A percentile compares a stretch with the other conserved stretches of the same genome.
These are phyloP conservation scores for Philereme vetulata DNA, from an alignment of 2,888 invertebrate species.

Conservation along the genomic window DNA sequence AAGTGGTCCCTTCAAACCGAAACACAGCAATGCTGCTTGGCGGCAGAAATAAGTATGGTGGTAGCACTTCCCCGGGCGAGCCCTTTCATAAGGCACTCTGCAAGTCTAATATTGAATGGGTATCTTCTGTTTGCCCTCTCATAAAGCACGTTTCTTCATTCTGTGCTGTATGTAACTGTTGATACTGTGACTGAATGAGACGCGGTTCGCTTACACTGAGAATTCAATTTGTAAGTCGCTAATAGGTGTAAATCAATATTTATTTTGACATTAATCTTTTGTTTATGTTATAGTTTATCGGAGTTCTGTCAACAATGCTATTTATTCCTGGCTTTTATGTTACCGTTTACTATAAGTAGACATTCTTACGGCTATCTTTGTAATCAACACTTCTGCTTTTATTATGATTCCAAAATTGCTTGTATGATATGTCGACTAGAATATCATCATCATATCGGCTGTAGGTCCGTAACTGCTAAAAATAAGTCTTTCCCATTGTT, in stretches of 20 bases:
- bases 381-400: constrained; percentile 11
- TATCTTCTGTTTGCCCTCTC: no score
- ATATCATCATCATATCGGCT: no score
- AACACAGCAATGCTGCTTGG: no score
- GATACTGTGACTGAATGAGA: constrained; percentile 11
- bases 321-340: constrained; percentile 22
- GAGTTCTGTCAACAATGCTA: constrained; percentile 26
- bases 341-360: constrained; percentile 7
- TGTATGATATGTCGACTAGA: background rate
- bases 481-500: no score
- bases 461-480: no score
- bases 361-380: constrained; percentile 4
- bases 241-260: constrained; percentile 37
- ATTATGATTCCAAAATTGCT: background rate
- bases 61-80: no score
- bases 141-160: background rate
- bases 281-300: constrained; percentile 27
- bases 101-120: no score
- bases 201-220: constrained; percentile 20
- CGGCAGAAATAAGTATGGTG: no score
- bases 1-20: no score
- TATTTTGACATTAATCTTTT: constrained; percentile 36
- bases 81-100: no score
- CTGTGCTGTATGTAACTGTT: background rate
- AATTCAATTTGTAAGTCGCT: constrained; percentile 32